phyloP scores from a whole-genome alignment of 2,888 invertebrate genomes.

The Phanerotoma sp. region DNA sequence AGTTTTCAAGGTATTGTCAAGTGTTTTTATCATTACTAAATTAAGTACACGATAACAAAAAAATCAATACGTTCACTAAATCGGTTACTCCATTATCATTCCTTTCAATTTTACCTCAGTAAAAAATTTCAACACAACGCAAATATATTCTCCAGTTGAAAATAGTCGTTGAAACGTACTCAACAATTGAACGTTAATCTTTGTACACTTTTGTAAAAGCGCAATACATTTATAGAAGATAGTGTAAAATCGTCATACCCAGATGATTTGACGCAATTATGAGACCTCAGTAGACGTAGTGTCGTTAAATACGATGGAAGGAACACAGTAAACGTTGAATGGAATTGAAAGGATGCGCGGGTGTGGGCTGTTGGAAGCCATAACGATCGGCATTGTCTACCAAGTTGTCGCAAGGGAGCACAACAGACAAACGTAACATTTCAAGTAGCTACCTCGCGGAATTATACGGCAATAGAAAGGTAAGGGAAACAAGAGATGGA shows the following conservation, averaged over 20 bases:
- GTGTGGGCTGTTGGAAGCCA: slow-evolving; percentile 2
- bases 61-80: no score
- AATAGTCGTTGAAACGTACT: no score
- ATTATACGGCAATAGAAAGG: slow-evolving; percentile 10
- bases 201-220: not conserved
- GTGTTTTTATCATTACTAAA: no score
- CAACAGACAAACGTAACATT: slow-evolving; percentile 16
- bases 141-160: no score
- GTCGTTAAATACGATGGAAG: not conserved
- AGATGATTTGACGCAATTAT: not conserved
- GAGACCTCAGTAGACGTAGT: not conserved
- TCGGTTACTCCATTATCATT: no score
- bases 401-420: slow-evolving; percentile 18
- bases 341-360: not conserved
- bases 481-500: slow-evolving; percentile 11
- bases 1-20: no score
- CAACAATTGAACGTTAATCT: no score
- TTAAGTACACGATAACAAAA: no score
- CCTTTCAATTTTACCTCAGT: no score
- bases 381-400: slow-evolving; percentile 28
- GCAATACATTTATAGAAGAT: not conserved
- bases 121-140: no score
- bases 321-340: not conserved
- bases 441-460: slow-evolving; percentile 3
- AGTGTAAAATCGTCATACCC: not conserved